Evolutionary conservation across 2,888 invertebrate species (phyloP).

Genomic region (Toxonevra muliebris): DNA sequence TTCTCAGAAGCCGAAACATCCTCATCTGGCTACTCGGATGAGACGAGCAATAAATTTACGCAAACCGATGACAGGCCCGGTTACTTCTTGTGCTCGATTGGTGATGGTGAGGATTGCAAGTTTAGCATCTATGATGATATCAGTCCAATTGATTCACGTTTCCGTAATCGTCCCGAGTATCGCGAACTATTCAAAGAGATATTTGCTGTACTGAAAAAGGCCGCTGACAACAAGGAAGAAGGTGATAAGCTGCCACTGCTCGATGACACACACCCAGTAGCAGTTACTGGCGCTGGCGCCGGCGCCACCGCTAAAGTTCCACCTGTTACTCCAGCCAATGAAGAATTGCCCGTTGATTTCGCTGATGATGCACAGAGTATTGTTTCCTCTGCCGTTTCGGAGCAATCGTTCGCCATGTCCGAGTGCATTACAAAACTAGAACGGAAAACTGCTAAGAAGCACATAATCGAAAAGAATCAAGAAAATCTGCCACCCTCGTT

Average conservation of each 20-base stretch:
- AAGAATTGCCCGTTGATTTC: constrained; percentile 70
- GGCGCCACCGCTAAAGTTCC: constrained; percentile 68
- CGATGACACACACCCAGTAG: constrained; percentile 70
- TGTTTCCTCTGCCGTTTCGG: constrained; percentile 79
- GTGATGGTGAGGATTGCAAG: constrained; percentile 85
- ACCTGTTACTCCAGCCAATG: constrained; percentile 75
- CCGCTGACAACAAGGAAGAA: constrained; percentile 83
- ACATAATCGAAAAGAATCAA: constrained; percentile 60
- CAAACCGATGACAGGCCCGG: constrained; percentile 84
- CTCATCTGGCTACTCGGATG: constrained; percentile 85
- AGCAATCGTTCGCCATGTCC: constrained; percentile 75
- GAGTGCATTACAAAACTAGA: constrained; percentile 72
- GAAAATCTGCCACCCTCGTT: constrained; percentile 60
- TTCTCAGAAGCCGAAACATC: constrained; percentile 88
- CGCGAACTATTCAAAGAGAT: constrained; percentile 84
- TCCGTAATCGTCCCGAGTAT: constrained; percentile 84
- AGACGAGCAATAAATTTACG: constrained; percentile 83
- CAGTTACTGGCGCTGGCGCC: constrained; percentile 25
- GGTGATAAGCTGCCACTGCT: constrained; percentile 78
- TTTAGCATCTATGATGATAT: constrained; percentile 86
- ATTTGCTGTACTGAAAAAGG: constrained; percentile 82
- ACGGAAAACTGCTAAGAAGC: constrained; percentile 66
- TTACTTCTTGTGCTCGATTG: constrained; percentile 85
- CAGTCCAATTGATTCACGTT: constrained; percentile 81
- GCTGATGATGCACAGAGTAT: constrained; percentile 76